Evolutionary conservation across 2,797 vertebrate genomes (phyloP).

Genomic region (Characodon lateralis): DNA sequence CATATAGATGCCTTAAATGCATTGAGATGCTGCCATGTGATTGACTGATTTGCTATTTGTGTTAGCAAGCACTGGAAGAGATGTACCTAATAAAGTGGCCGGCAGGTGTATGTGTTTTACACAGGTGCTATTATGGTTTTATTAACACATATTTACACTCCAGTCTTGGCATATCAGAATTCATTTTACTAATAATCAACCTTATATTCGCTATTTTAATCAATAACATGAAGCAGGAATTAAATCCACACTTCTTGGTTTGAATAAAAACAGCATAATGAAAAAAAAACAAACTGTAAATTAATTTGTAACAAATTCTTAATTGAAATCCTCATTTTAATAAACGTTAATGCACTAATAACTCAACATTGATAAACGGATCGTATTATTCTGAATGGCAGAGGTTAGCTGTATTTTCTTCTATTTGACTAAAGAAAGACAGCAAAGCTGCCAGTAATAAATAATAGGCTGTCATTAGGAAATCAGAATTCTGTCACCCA

Average conservation of each 20-base stretch:
- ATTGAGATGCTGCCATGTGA: neutral
- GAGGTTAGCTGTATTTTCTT: neutral
- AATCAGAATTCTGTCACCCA: too few species aligned
- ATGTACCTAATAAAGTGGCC: neutral
- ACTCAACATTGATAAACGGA: neutral
- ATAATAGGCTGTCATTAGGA: neutral
- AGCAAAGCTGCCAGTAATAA: neutral
- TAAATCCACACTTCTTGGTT: neutral
- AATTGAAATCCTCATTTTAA: neutral
- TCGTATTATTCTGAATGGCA: neutral
- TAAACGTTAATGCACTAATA: neutral
- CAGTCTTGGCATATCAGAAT: neutral
- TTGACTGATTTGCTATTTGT: neutral
- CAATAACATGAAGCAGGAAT: neutral
- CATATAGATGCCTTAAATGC: neutral
- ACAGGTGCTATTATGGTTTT: too few species aligned
- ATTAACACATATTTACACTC: neutral
- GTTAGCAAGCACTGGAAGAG: neutral
- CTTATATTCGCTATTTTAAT: neutral
- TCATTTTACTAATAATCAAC: neutral
- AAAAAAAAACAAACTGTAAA: neutral
- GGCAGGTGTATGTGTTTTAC: too few species aligned
- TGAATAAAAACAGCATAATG: neutral
- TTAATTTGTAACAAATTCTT: neutral
- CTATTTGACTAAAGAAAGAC: neutral